phyloP scores from a whole-genome alignment of 2,797 vertebrate species.

The Crocodylus rhombifer region DNA sequence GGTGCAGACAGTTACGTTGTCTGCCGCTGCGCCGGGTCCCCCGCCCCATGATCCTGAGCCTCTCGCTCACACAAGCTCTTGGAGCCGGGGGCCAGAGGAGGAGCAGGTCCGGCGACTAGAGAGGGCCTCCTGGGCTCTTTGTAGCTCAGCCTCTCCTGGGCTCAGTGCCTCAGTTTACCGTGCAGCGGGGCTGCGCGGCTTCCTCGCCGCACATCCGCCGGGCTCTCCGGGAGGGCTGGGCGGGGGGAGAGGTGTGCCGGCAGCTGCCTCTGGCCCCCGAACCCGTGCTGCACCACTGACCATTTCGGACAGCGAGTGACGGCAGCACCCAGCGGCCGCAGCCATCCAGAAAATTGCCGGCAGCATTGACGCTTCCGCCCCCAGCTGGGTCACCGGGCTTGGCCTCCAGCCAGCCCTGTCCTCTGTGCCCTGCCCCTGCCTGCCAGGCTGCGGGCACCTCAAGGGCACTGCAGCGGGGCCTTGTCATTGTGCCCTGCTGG shows the following conservation, averaged over 20 bases:
- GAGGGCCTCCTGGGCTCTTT: background rate
- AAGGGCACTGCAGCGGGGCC: conserved; percentile 44
- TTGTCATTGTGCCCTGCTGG: background rate
- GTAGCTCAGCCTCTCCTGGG: too few species aligned
- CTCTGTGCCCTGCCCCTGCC: background rate
- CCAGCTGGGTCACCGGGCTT: conserved; percentile 39
- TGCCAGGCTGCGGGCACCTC: conserved; percentile 39
- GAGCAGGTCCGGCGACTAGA: background rate
- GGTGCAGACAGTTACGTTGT: background rate
- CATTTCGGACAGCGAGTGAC: conserved; percentile 15
- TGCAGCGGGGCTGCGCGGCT: rapidly evolving
- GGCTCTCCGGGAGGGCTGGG: background rate
- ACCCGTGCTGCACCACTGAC: conserved; percentile 63
- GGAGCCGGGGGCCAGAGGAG: background rate
- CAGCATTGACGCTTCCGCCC: conserved; percentile 32
- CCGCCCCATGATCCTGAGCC: rapidly evolving
- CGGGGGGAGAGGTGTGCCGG: background rate
- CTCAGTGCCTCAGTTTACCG: background rate
- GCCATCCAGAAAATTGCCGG: conserved; percentile 4
- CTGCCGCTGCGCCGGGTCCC: background rate
- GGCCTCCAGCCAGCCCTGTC: conserved; percentile 29
- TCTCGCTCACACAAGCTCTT: background rate
- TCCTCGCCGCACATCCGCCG: background rate
- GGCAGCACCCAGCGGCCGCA: conserved; percentile 53
- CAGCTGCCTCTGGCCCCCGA: too few species aligned